Percentiles rank a stretch among this genome's conserved stretches.
Conservation (phyloP, 2,113 vertebrate genomes). For the Sceloporus undulatus region DNA sequence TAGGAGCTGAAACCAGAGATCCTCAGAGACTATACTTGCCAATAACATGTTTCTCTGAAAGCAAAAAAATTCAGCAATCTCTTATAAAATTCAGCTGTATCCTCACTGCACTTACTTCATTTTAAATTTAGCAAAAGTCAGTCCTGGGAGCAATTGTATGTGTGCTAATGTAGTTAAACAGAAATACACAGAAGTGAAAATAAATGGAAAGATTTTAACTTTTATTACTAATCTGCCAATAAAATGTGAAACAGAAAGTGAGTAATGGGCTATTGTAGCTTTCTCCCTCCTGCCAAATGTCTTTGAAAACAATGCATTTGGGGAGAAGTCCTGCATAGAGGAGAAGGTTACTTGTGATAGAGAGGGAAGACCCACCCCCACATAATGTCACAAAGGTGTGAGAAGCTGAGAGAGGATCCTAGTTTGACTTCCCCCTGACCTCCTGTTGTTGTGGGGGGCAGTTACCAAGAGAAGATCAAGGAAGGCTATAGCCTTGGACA, state of each 20-base stretch:
- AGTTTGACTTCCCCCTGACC: too few relatives aligned
- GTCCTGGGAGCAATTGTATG: neutral
- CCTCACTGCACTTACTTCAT: slow-evolving; percentile 9
- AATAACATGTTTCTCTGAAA: slow-evolving; percentile 30
- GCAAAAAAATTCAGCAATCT: neutral
- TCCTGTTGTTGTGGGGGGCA: too few relatives aligned
- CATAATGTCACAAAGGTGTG: too few relatives aligned
- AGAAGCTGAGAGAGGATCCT: too few relatives aligned
- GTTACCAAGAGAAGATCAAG: too few relatives aligned
- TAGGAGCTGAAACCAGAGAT: slow-evolving; percentile 28
- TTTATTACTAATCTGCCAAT: slow-evolving; percentile 3
- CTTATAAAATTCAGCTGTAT: slow-evolving; percentile 32
- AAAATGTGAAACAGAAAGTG: neutral
- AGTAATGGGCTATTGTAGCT: neutral
- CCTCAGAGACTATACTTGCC: slow-evolving; percentile 10
- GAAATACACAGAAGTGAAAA: slow-evolving; percentile 14
- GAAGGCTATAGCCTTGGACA: too few relatives aligned
- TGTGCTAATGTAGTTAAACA: neutral
- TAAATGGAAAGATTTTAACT: neutral
- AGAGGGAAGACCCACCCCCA: too few relatives aligned
- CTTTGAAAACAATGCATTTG: too few relatives aligned
- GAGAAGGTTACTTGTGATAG: too few relatives aligned
- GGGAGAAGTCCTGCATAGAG: too few relatives aligned
- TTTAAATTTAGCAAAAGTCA: slow-evolving; percentile 51
- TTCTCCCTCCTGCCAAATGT: too few relatives aligned